Conservation (phyloP, 1,140 invertebrate species). For the Drosophila equinoxialis region DNA sequence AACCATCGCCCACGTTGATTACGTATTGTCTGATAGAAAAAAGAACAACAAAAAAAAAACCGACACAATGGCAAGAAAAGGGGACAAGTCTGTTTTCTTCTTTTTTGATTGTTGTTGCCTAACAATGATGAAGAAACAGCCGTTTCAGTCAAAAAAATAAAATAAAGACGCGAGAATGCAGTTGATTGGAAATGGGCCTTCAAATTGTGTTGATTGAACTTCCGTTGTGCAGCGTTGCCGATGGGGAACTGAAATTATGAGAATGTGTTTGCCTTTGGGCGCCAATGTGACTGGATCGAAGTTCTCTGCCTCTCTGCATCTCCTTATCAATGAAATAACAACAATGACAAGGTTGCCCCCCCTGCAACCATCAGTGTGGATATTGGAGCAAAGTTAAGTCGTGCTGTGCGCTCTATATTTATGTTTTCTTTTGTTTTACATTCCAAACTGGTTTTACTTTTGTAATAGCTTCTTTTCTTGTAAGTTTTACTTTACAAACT, state of each 20-base stretch:
- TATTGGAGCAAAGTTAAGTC: constrained; percentile 3
- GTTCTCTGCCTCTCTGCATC: constrained; percentile 2
- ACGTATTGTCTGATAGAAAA: constrained; percentile 38
- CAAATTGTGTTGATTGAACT: constrained; percentile 15
- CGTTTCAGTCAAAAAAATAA: constrained; percentile 34
- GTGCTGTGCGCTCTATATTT: constrained; percentile 21
- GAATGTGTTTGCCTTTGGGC: constrained; percentile 19
- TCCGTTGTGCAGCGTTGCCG: constrained; percentile 41
- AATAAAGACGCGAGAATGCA: constrained; percentile 20
- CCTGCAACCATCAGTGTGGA: neutral
- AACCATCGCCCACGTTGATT: constrained; percentile 62
- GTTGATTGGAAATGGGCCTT: constrained; percentile 10
- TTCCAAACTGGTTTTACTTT: constrained; percentile 43
- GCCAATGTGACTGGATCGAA: constrained; percentile 26
- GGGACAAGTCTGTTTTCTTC: constrained; percentile 6
- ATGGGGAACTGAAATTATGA: constrained; percentile 41
- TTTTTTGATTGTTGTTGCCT: constrained; percentile 6
- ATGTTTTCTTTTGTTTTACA: constrained; percentile 36
- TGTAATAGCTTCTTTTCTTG: constrained; percentile 18
- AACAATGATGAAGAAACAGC: constrained; percentile 26
- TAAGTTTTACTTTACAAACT: constrained; percentile 37
- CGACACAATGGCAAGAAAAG: constrained; percentile 13
- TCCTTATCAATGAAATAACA: constrained; percentile 13
- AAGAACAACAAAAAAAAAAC: neutral
- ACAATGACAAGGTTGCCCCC: constrained; percentile 39